These are phyloP conservation scores for Bombylius discolor DNA, from an alignment of 2,888 invertebrate species.

Conservation along the genomic window DNA sequence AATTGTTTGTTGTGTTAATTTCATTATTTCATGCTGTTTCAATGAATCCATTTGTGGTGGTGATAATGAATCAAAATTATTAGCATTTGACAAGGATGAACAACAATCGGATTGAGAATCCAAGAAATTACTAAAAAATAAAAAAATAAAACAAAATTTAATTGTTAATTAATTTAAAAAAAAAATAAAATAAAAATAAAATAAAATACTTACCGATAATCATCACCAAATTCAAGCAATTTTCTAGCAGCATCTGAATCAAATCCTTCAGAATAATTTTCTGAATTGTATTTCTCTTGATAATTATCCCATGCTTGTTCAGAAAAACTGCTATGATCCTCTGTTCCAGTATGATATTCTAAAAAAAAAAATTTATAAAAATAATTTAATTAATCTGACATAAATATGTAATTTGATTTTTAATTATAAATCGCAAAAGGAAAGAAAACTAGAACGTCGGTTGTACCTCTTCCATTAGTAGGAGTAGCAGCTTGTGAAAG, in stretches of 20 bases:
- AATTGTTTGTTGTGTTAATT: conserved; percentile 31
- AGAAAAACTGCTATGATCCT: conserved; percentile 69
- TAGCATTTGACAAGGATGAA: conserved; percentile 60
- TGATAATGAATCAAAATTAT: conserved; percentile 36
- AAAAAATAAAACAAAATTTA: neutral
- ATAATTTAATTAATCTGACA: neutral
- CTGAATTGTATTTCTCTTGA: conserved; percentile 88
- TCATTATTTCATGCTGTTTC: conserved; percentile 26
- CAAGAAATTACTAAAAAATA: conserved; percentile 48
- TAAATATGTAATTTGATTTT: too few species aligned
- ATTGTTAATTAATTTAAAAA: neutral
- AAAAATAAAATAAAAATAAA: neutral
- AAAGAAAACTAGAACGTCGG: neutral
- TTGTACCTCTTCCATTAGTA: conserved; percentile 25
- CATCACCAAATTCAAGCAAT: conserved; percentile 76
- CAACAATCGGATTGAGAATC: conserved; percentile 85
- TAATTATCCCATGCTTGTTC: conserved; percentile 94
- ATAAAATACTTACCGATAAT: conserved; percentile 47
- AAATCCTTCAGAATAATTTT: conserved; percentile 74
- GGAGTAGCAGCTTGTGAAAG: conserved; percentile 32
- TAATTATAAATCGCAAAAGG: neutral
- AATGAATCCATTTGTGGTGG: conserved; percentile 39
- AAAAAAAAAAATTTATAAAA: conserved; percentile 2
- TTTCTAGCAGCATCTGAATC: conserved; percentile 75
- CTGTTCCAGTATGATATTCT: conserved; percentile 51